Percentiles rank a stretch among this genome's conserved stretches.
Conservation (phyloP, 1,140 invertebrate species). For the Bombus breviceps region DNA sequence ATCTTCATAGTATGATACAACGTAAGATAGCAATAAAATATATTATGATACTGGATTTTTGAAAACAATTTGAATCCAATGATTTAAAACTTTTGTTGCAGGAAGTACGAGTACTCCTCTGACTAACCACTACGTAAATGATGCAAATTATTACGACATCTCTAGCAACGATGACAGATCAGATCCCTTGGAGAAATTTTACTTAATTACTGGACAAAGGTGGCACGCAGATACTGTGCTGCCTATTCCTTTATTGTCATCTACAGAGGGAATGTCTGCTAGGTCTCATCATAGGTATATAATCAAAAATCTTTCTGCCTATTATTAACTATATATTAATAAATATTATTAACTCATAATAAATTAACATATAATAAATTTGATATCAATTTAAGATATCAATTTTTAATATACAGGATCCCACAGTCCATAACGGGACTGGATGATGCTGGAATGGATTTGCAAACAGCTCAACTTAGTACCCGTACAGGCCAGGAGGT, state of each 20-base stretch:
- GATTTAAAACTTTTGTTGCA: constrained; percentile 56
- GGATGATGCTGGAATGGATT: constrained; percentile 83
- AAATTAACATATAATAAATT: too few relatives aligned
- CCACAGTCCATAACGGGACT: constrained; percentile 81
- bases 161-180: constrained; percentile 69
- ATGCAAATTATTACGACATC: constrained; percentile 67
- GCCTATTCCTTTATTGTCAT: constrained; percentile 75
- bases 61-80: neutral
- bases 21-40: neutral
- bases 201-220: constrained; percentile 74
- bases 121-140: constrained; percentile 66
- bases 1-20: neutral
- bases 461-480: constrained; percentile 78
- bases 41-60: neutral
- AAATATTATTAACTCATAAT: neutral
- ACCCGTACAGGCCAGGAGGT: constrained; percentile 77
- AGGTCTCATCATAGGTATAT: constrained; percentile 79
- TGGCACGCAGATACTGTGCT: constrained; percentile 74
- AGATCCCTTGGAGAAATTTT: constrained; percentile 70
- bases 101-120: constrained; percentile 69
- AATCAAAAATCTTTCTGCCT: neutral
- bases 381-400: constrained; percentile 5
- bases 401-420: constrained; percentile 68
- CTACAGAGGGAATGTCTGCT: constrained; percentile 80
- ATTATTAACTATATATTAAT: neutral